Base-by-base conservation (phyloP, 2,113 vertebrate genomes). In the Climacteris rufus region DNA sequence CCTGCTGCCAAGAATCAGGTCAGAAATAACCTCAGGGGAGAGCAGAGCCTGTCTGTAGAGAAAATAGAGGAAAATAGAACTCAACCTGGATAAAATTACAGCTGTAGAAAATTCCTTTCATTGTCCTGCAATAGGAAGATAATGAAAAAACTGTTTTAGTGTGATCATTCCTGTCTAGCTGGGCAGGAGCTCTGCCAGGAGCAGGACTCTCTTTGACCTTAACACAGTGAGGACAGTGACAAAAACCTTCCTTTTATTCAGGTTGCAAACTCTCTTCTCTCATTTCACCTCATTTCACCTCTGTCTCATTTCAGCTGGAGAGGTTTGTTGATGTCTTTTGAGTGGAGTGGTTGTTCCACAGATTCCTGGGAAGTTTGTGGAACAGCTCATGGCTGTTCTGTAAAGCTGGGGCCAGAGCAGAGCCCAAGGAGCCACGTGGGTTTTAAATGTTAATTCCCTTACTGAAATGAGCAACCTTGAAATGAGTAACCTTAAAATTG, bases 131-230 rank as follows among this genome's bases (percentile, higher is more conserved):
- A 15, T 50, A 56, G 75, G 93, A 57, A 72, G 59, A 37, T 83
- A 83, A 95, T 42, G 60, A 78, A 82, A 77, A 95, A 81, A 63
- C 83, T 72, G 54, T 60, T 89, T 96, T 89, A 57, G 27, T n/a
- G 49, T 78, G 59, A 66, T 95, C 66, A 59, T 65, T 95, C 78
- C 90, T 71, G 88, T 85, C 77, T 91, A 82, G 86, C 53, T 40
- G 54, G 45, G 39, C 18, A 91, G 83, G 47, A 87, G 39, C 60
- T 88, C 23, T 74, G 84, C 61, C 79, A 91, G 91, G 60, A 83
- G 87, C 69, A 75, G 20, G 83, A 39, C n/a, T 49, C 76, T 31
- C n/a, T 44, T 79, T 84, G 49, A 76, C 72, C 50, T 57, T 81
- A 3, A 60, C 17, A 6, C 49, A 39, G 13, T 53, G 37, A 31